Evolutionary conservation across 2,888 invertebrate genomes (phyloP).

Genomic region (Dicranocentrus wangi): DNA sequence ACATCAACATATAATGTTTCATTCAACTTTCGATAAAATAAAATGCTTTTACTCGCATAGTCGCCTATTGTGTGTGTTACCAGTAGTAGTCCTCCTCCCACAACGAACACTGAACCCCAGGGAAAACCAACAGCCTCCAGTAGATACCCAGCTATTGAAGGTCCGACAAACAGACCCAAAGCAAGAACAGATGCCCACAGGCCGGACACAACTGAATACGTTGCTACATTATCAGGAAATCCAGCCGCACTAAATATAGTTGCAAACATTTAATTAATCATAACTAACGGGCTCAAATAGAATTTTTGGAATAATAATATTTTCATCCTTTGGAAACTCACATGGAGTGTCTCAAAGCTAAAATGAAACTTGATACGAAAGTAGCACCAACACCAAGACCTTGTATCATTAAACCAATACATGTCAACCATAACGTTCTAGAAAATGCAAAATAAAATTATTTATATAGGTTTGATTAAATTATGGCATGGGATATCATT

Average conservation of each 20-base stretch:
- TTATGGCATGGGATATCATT: not conserved
- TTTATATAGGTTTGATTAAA: not conserved
- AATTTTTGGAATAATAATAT: not conserved
- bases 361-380: conserved; percentile 89
- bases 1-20: too few species aligned
- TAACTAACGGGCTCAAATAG: not conserved
- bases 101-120: conserved; percentile 74
- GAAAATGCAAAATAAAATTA: not conserved
- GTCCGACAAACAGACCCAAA: conserved; percentile 89
- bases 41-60: too few species aligned
- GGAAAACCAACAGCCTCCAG: conserved; percentile 67
- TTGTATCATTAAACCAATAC: conserved; percentile 83
- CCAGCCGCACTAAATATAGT: conserved; percentile 83
- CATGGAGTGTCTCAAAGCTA: conserved; percentile 86
- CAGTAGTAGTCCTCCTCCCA: conserved; percentile 74
- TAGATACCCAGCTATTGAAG: conserved; percentile 74
- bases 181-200: conserved; percentile 93
- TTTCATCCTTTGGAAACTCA: conserved; percentile 76
- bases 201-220: conserved; percentile 90
- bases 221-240: conserved; percentile 88
- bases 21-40: too few species aligned
- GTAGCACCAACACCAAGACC: conserved; percentile 89
- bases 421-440: conserved; percentile 81
- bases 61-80: too few species aligned
- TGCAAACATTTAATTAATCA: too few species aligned